Evolutionary conservation across 2,113 vertebrate species (phyloP), one percentile per base, ranked within the genome.

Genomic region (Anolis carolinensis): DNA sequence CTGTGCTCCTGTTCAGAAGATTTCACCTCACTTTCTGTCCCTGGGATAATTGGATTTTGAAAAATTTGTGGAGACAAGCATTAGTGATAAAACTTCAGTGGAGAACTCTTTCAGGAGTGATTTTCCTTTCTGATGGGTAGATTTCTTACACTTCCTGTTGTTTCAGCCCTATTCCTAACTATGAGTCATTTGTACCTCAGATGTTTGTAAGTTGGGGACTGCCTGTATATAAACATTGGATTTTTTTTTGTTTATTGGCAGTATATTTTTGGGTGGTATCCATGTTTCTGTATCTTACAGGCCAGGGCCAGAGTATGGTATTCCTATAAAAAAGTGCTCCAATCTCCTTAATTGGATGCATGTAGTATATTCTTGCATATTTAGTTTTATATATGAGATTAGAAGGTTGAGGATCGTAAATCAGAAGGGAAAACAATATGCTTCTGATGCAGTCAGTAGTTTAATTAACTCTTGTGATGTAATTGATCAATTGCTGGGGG

Each of bases 381-480:
- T 34, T 67, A 48, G 14, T 68, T 55, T 36, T 30, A 48, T 27
- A 63, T 27, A 18, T 39, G n/a, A 67, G 30, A 18, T 30, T 23
- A 67, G 44, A 25, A 82, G 5, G 67, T 36, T 55, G 81, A 18
- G 48, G 13, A 44, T 44, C 59, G 34, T 77, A 72, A 82, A 72
- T 72, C 5, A 36, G 20, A 82, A 68, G 30, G 21, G n/a, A 77
- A 77, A 10, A 23, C 59, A 76, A 50, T 20, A 77, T 8, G 8
- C 55, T 18, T 65, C 83, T 50, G 72, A 84, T 50, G 14, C 18
- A 14, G 68, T 84, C 83, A 77, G 52, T 78, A 78, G 83, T 70
- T 39, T 84, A 68, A 32, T n/a, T 67, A 84, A 77, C 59, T 20
- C 10, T 77, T 70, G 27, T 27, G 55, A 36, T 67, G 73, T 52